Conservation (phyloP, 2,113 vertebrate species). For the Psittacula cyanocephala region DNA sequence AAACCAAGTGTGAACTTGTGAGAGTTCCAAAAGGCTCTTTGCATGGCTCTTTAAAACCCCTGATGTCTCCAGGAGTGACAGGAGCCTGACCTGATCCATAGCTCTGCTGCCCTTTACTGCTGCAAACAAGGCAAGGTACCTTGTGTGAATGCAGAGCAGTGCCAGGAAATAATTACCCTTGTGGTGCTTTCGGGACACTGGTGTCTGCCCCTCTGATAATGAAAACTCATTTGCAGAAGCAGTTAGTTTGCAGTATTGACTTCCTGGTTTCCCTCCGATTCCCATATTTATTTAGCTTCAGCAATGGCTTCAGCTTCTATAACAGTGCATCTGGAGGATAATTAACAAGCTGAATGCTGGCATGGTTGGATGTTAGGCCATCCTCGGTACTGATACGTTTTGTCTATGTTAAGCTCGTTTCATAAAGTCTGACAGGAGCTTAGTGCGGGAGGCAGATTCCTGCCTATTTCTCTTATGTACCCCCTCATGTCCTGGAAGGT, state of each 20-base stretch:
- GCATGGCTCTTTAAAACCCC: neutral
- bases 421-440: neutral
- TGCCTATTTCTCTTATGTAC: neutral
- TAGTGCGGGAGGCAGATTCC: neutral
- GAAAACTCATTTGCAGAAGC: slow-evolving; percentile 13
- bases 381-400: neutral
- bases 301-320: neutral
- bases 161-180: neutral
- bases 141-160: neutral
- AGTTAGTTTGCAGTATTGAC: neutral
- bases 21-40: neutral
- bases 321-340: neutral
- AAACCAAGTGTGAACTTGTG: neutral
- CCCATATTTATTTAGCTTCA: neutral
- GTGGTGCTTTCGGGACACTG: neutral
- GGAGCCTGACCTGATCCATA: neutral
- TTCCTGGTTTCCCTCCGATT: neutral
- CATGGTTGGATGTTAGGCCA: neutral
- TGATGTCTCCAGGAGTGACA: neutral
- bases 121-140: neutral
- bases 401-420: neutral
- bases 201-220: neutral
- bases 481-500: neutral
- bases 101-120: slow-evolving; percentile 3
- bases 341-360: neutral